A percentile compares a stretch with the other conserved stretches of the same genome.
phyloP scores from a whole-genome alignment of 2,797 vertebrate species.

The Fratercula arctica region DNA sequence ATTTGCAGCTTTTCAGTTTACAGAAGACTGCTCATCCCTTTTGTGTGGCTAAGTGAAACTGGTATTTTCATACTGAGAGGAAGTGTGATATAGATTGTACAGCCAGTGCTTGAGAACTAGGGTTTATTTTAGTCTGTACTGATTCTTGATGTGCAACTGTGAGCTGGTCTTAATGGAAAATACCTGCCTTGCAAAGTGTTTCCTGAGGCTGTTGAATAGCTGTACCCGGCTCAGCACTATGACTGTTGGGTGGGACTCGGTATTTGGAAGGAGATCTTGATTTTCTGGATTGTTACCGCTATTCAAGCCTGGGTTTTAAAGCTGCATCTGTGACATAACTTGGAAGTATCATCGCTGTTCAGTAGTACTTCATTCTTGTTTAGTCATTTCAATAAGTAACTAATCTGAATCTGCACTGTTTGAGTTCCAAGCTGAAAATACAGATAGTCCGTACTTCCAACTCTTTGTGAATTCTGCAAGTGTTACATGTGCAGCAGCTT shows the following conservation, averaged over 20 bases:
- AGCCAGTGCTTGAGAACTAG: neutral
- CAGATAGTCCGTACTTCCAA: accelerated
- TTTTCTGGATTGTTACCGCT: neutral
- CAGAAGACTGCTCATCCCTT: neutral
- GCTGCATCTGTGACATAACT: neutral
- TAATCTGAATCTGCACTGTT: neutral
- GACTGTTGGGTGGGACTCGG: neutral
- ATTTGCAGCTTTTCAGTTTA: neutral
- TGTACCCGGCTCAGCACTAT: neutral
- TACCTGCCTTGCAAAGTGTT: neutral
- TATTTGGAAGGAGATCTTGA: neutral
- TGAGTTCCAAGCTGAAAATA: neutral
- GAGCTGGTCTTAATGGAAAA: neutral
- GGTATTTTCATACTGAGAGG: neutral
- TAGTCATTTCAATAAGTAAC: neutral
- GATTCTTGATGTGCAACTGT: neutral
- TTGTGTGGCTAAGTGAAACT: neutral
- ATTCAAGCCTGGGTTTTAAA: neutral
- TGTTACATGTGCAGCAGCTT: neutral
- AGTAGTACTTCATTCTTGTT: neutral
- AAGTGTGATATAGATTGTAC: neutral
- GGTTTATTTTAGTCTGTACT: neutral
- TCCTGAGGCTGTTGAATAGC: neutral
- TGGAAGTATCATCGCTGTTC: neutral
- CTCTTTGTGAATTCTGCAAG: neutral